Evolutionary conservation across 2,888 invertebrate species (phyloP), one percentile per base, ranked within the genome.

Genomic region (Esperia sulphurella): DNA sequence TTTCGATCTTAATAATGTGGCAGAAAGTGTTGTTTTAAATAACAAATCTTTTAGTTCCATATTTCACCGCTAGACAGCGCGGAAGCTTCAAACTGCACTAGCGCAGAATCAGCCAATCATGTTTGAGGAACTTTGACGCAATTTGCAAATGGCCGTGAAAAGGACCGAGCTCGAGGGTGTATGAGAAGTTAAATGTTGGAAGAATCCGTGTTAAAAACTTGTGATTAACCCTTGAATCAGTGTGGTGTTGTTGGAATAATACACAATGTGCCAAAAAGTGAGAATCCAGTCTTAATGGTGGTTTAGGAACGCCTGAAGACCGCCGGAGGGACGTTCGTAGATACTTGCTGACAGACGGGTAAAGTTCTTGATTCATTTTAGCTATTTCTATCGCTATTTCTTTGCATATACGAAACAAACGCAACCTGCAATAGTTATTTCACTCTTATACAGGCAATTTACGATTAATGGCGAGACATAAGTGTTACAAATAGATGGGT

Each of bases 71-170:
- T 57, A 88, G 88, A 74, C 74, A 70, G 73, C 82, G 71, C 60
- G 60, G 51, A 52, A 43, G 54, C 50, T 54, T 55, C 61, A 63
- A 71, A 80, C 74, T 72, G 75, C 69, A 79, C 73, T 75, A 79
- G 83, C 84, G 81, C 79, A 79, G 71, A 73, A 71, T 67, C 66
- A 62, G 75, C 90, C 90, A 90, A 90, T 90, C 82, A 79, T 69
- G 71, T 72, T 74, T 61, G 68, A 79, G 79, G 74, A 78, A 81
- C 78, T 90, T 90, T 89, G 89, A 88, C 88, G 89, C 89, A 90
- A 90, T 90, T 90, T 90, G 90, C 90, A 90, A 90, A 90, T 90
- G 90, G 90, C 89, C 88, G 90, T 86, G 84, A 84, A 84, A 82
- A 86, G 87, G 84, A 85, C 82, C 62, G 83, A 80, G 77, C 82